Base-by-base conservation (phyloP, 2,888 invertebrate genomes). In the Agonopterix subpropinquella region DNA sequence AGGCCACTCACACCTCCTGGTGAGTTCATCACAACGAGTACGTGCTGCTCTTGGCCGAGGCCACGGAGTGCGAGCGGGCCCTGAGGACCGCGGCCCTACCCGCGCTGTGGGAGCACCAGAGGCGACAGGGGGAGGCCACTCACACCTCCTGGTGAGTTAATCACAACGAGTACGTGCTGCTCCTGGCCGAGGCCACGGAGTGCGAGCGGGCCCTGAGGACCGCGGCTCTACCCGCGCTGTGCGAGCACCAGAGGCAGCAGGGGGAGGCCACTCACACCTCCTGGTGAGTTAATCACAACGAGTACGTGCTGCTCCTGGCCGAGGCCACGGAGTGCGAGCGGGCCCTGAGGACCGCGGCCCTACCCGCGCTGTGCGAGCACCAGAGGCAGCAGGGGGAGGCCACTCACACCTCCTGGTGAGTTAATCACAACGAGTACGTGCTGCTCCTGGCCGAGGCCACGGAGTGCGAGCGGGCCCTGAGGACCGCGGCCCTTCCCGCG, bases 21-120 rank as follows among this genome's bases (percentile, higher is more conserved):
- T n/a, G n/a, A n/a, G n/a, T n/a, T n/a, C n/a, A n/a, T n/a, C 98
- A 98, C 84, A 98, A 98, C 75, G 97, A 98, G 75, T 98, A 98
- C 73, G 96, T 98, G 47, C 81, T 98, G 52, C 90, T 97, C 44
- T 88, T 98, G 62, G 94, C 94, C 18, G 97, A 97, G 76, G 97
- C 97, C n/a, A 92, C 93, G 13, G 95, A 96, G 77, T 96, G 96
- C 67, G 97, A 98, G 83, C 92, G 94, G 56, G 95, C 96, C 71
- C 92, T 96, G 67, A 90, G 96, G 59, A 94, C 94, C 1, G 94
- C 95, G 28, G 91, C 97, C 39, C 86, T 98, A 50, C 98, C 98
- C 0, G 94, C 95, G 36, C 89, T 98, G 47, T 89, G 97, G 55
- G 96, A 97, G 73, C 93, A 95, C 69, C 98, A 98, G 74, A 94